Evolutionary conservation across 2,888 invertebrate genomes (phyloP).

Genomic region (Galerucella pusilla): DNA sequence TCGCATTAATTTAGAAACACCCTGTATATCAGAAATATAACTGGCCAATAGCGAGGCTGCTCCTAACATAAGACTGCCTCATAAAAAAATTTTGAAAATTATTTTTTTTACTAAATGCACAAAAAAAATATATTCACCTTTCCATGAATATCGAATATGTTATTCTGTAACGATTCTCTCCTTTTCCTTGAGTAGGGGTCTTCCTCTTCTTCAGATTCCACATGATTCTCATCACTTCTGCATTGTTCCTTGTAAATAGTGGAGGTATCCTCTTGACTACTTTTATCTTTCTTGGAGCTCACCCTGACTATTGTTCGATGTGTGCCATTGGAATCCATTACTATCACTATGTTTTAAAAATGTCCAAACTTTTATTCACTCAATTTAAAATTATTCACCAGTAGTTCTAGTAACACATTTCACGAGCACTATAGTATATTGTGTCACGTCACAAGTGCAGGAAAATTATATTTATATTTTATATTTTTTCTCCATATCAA

Average conservation of each 20-base stretch:
- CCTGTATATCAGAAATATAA: too few species aligned
- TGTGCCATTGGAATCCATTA: conserved; percentile 56
- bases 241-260: neutral
- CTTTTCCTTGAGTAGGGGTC: conserved; percentile 51
- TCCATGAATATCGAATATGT: conserved; percentile 52
- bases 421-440: neutral
- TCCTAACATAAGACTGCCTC: neutral
- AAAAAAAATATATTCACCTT: conserved; percentile 49
- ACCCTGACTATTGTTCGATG: conserved; percentile 58
- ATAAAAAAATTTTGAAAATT: neutral
- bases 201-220: conserved; percentile 46
- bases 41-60: too few species aligned
- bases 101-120: neutral
- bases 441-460: too few species aligned
- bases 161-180: conserved; percentile 52
- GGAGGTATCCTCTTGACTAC: conserved; percentile 24
- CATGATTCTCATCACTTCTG: conserved; percentile 30
- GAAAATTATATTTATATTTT: too few species aligned
- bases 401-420: neutral
- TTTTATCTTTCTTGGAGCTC: conserved; percentile 51
- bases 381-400: neutral
- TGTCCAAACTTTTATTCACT: neutral
- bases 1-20: too few species aligned
- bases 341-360: conserved; percentile 12
- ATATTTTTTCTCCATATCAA: too few species aligned